phyloP scores from a whole-genome alignment of 2,113 vertebrate species.

The Phylloscopus trochiloides region DNA sequence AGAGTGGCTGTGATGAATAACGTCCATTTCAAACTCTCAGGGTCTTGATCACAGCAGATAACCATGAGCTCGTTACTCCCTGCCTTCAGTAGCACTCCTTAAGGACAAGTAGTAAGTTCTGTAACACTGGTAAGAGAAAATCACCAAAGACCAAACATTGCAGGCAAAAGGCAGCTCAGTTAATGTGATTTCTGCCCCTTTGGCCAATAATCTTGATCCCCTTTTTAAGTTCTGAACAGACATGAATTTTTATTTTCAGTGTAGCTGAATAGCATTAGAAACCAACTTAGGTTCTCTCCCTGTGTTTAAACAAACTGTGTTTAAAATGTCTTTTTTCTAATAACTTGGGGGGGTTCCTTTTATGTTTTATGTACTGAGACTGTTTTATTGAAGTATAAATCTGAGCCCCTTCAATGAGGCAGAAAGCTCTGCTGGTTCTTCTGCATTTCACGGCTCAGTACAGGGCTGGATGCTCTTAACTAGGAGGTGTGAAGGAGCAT shows the following conservation, averaged over 20 bases:
- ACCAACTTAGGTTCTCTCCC: neutral
- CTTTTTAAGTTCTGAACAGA: neutral
- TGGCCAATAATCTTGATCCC: neutral
- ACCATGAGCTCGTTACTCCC: neutral
- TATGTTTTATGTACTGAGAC: neutral
- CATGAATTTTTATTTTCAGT: neutral
- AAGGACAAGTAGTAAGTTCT: neutral
- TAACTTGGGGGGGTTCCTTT: neutral
- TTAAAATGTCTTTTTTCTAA: neutral
- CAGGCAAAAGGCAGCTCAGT: neutral
- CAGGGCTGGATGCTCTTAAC: conserved; percentile 10
- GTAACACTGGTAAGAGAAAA: neutral
- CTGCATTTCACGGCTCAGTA: neutral
- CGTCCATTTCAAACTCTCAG: neutral
- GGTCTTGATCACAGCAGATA: conserved; percentile 19
- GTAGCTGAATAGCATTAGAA: neutral
- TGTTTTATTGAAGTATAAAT: neutral
- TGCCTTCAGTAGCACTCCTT: neutral
- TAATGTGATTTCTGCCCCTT: neutral
- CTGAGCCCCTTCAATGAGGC: neutral
- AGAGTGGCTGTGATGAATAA: neutral
- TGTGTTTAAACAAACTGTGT: neutral
- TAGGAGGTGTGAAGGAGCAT: conserved; percentile 59
- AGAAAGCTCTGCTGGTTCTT: conserved; percentile 6
- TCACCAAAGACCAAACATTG: neutral